phyloP scores from a whole-genome alignment of 2,797 vertebrate genomes.

The Pangasius mekongensis region DNA sequence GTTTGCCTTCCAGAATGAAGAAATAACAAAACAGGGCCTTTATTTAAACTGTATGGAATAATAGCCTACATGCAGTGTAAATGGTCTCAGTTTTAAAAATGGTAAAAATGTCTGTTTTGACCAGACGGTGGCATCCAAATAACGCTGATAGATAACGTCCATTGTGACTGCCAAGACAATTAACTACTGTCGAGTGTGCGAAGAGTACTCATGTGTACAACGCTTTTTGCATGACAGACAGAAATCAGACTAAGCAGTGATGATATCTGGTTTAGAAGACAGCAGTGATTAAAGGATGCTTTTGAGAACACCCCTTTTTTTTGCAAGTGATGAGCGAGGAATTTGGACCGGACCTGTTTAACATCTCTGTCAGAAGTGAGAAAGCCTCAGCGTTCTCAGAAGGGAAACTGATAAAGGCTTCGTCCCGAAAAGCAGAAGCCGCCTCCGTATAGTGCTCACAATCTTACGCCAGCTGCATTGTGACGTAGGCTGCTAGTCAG shows the following conservation, averaged over 20 bases:
- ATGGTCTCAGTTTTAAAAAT: background rate
- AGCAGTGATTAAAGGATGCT: slow-evolving; percentile 15
- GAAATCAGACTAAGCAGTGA: background rate
- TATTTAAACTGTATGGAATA: background rate
- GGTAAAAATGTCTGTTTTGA: background rate
- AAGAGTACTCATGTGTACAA: background rate
- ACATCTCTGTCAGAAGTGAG: slow-evolving; percentile 19
- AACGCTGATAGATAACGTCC: slow-evolving; percentile 3
- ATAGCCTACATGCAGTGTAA: background rate
- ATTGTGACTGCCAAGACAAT: background rate
- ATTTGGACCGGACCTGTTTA: slow-evolving; percentile 45
- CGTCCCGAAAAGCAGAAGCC: background rate
- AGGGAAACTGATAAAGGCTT: slow-evolving; percentile 46
- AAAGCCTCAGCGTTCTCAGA: slow-evolving; percentile 32
- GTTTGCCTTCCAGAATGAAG: background rate
- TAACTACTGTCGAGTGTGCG: background rate
- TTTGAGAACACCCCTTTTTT: slow-evolving; percentile 24
- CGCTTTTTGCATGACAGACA: background rate
- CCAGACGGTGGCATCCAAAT: slow-evolving; percentile 44
- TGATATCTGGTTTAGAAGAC: background rate
- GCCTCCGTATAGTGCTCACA: background rate
- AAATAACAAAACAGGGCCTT: background rate
- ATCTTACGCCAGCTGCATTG: background rate
- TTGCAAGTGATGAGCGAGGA: slow-evolving; percentile 43
- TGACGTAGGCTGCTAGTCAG: background rate